Base-by-base conservation (phyloP, 2,113 vertebrate genomes). In the Leucopternis melanops region DNA sequence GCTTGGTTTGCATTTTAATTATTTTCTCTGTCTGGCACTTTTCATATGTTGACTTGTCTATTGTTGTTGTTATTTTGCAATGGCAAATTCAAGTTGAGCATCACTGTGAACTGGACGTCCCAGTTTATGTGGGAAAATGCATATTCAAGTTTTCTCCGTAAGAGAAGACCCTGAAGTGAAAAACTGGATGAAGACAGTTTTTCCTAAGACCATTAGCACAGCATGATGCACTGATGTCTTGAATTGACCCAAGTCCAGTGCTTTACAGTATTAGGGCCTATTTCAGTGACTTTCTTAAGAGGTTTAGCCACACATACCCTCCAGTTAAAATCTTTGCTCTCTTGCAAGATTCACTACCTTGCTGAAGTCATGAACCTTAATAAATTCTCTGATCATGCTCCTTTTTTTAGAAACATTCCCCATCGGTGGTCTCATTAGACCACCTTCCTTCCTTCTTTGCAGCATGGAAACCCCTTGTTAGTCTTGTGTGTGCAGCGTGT, bases 1-100 rank as follows among this genome's bases (percentile, higher is more conserved):
- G 29, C 73, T 90, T 91, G 72, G 45, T 84, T 96, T 95, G 94
- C 88, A 88, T 95, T 87, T 95, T 95, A 96, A 96, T 95, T 94
- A 92, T 87, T 95, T 95, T 91, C 34, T 72, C 93, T 94, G 88
- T 96, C 96, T 96, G 78, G 84, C 94, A 88, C 93, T 83, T 86
- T 84, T 90, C 36, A 77, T 83, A 62, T 81, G 47, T 90, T 84
- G 73, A 90, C 38, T 74, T 1, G 4, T 73, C 29, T 96, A n/a
- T 77, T 90, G 57, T 67, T 90, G 57, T 66, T 81, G 47, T 59
- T 83, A 36, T 52, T 94, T 87, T 58, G 44, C 42, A 79, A 49
- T 31, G 31, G 40, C 8, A 89, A 70, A 86, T 57, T 81, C 61
- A 73, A 85, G 47, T 2, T 61, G 66, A 87, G 45, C 50, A 72